Evolutionary conservation across 2,797 vertebrate genomes (phyloP).

Genomic region (Coranthus polyacanthus): DNA sequence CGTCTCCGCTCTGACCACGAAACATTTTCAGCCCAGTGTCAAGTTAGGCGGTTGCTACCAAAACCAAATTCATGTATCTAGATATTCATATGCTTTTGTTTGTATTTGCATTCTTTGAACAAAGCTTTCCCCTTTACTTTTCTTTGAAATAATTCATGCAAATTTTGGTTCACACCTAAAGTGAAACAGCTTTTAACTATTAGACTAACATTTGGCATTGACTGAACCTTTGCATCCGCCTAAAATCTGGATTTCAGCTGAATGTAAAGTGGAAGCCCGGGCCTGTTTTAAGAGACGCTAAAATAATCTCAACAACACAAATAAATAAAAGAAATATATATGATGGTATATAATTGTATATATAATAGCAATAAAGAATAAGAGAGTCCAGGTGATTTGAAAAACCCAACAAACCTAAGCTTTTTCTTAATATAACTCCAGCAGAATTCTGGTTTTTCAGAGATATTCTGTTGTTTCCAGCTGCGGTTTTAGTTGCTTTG

Average conservation of each 20-base stretch:
- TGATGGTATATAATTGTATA: background rate
- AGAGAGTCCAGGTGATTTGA: background rate
- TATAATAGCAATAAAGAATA: background rate
- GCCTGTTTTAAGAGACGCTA: conserved; percentile 17
- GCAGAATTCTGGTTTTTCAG: background rate
- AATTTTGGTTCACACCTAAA: too few species aligned
- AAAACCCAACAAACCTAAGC: background rate
- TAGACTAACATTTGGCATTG: background rate
- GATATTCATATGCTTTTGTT: too few species aligned
- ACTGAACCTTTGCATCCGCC: background rate
- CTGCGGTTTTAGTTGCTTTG: background rate
- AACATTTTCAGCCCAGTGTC: too few species aligned
- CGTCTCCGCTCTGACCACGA: too few species aligned
- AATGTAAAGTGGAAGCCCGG: background rate
- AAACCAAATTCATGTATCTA: too few species aligned
- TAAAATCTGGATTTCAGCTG: background rate
- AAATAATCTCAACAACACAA: conserved; percentile 25
- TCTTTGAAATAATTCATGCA: too few species aligned
- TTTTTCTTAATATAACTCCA: background rate
- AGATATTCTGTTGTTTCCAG: background rate
- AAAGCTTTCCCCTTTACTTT: background rate
- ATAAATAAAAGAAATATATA: conserved; percentile 35
- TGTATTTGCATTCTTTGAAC: too few species aligned
- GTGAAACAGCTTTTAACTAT: background rate
- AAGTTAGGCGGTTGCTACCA: too few species aligned